Evolutionary conservation across 2,113 vertebrate genomes (phyloP).

Genomic region (Paratilapia polleni): DNA sequence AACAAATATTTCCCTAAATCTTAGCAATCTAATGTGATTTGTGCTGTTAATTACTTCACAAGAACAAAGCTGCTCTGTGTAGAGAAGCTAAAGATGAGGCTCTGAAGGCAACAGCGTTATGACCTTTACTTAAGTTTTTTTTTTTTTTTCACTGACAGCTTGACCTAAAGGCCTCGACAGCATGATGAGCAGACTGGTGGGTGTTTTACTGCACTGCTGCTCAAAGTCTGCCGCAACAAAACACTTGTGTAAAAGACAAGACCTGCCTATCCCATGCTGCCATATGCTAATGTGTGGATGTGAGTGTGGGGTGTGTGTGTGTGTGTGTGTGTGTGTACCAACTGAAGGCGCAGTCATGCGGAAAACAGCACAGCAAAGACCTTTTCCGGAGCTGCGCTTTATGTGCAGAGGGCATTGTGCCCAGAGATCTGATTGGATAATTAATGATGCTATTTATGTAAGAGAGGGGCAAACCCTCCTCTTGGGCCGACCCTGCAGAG

Average conservation of each 20-base stretch:
- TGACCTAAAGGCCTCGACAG: slow-evolving; percentile 40
- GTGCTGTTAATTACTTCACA: neutral
- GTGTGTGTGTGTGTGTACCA: neutral
- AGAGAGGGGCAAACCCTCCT: slow-evolving; percentile 28
- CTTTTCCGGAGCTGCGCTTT: slow-evolving; percentile 62
- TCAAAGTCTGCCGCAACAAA: slow-evolving; percentile 57
- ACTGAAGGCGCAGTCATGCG: slow-evolving; percentile 80
- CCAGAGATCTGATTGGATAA: slow-evolving; percentile 73
- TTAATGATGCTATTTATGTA: slow-evolving; percentile 76
- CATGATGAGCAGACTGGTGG: slow-evolving; percentile 40
- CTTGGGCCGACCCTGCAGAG: slow-evolving; percentile 33
- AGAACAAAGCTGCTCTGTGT: neutral
- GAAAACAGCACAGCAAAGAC: slow-evolving; percentile 70
- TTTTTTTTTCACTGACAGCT: neutral
- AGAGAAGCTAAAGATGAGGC: neutral
- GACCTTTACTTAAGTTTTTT: neutral
- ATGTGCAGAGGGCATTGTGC: slow-evolving; percentile 61
- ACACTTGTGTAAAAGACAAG: slow-evolving; percentile 48
- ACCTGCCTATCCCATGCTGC: slow-evolving; percentile 57
- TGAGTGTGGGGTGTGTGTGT: slow-evolving; percentile 10
- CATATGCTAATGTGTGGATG: slow-evolving; percentile 29
- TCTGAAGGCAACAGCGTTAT: neutral
- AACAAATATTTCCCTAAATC: neutral
- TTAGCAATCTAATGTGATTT: neutral
- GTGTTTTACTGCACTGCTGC: slow-evolving; percentile 66